Evolutionary conservation across 2,888 invertebrate species (phyloP).

Genomic region (Plagiodera versicolora): DNA sequence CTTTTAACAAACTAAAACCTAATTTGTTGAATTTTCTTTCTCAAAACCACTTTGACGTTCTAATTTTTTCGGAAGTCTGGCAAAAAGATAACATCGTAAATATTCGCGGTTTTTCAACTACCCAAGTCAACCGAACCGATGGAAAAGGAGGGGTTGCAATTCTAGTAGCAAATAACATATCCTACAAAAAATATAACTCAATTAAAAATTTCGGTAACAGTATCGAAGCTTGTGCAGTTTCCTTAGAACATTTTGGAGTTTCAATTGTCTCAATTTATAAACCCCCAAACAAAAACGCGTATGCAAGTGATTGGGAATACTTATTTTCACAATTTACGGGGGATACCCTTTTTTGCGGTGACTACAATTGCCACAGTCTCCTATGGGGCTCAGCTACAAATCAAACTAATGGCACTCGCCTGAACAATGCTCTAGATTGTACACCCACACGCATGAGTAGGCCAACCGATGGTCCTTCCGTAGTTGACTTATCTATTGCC

Average conservation of each 20-base stretch:
- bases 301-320: constrained; percentile 6
- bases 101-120: constrained; percentile 1
- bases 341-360: not conserved
- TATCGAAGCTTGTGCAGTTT: constrained; percentile 9
- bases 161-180: constrained; percentile 4
- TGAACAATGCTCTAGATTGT: constrained; percentile 4
- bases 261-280: constrained; percentile 10
- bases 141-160: constrained; percentile 15
- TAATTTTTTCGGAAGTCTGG: constrained; percentile 9
- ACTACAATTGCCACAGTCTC: constrained; percentile 7
- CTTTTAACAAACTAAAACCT: constrained; percentile 1
- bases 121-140: constrained; percentile 6
- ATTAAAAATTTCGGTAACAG: not conserved
- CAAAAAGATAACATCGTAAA: constrained; percentile 6
- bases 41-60: not conserved
- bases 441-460: constrained; percentile 10
- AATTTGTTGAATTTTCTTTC: not conserved
- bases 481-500: constrained; percentile 8
- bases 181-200: not conserved
- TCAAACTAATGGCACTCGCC: constrained; percentile 2
- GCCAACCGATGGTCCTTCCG: constrained; percentile 8
- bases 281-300: constrained; percentile 5
- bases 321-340: constrained; percentile 12
- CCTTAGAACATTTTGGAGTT: not conserved
- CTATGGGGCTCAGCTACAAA: constrained; percentile 6